phyloP scores from a whole-genome alignment of 2,888 invertebrate species.

The Aquatica leii region DNA sequence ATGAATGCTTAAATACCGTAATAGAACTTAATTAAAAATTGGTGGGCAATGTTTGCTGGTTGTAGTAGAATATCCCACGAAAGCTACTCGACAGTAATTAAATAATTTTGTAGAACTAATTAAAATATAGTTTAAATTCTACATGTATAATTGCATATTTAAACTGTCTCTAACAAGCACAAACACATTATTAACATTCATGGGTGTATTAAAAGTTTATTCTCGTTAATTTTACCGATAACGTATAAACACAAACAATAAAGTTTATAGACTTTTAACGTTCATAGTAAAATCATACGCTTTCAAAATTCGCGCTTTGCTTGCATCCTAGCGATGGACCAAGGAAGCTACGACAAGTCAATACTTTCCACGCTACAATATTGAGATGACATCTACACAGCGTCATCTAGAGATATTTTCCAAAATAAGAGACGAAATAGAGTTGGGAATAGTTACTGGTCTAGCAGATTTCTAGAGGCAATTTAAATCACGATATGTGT shows the following conservation, averaged over 20 bases:
- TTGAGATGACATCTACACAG: slow-evolving; percentile 31
- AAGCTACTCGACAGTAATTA: slow-evolving; percentile 1
- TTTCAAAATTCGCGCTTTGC: slow-evolving; percentile 23
- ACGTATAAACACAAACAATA: no score
- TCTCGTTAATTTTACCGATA: no score
- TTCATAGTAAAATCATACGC: no score
- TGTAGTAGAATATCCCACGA: neutral
- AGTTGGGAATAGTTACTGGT: neutral
- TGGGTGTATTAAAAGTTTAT: no score
- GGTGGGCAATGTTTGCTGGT: neutral
- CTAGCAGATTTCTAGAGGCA: neutral
- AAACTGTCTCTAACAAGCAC: no score
- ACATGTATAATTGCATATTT: neutral
- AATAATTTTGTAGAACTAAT: slow-evolving; percentile 9
- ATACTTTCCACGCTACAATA: slow-evolving; percentile 22
- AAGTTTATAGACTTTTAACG: no score
- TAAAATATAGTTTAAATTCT: neutral
- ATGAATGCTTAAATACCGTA: slow-evolving; percentile 14
- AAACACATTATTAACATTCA: no score
- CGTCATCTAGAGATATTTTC: slow-evolving; percentile 28
- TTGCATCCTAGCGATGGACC: slow-evolving; percentile 20
- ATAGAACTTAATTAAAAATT: slow-evolving; percentile 13
- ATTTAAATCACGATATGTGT: neutral
- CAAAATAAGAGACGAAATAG: slow-evolving; percentile 17
- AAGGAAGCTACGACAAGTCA: slow-evolving; percentile 13